Evolutionary conservation across 23 tunicate species (phyloP), one percentile per base, ranked within the genome.

Genomic region (Trididemnum nubilum): DNA sequence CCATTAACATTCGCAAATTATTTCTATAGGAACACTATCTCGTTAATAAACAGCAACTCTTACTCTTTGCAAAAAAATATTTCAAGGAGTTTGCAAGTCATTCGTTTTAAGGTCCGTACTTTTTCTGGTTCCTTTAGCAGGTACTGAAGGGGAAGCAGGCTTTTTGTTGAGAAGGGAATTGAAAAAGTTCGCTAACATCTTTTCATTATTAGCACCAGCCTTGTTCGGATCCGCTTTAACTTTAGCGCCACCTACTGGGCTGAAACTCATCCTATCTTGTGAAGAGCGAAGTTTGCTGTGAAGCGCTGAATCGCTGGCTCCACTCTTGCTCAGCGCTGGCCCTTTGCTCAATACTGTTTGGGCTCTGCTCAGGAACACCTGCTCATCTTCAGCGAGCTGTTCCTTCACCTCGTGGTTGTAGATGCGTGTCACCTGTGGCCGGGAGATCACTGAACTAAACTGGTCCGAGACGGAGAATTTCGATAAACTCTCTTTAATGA

Each of bases 131-230:
- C 21, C 4, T 65, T 80, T 77, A 1, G 35, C 21, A 77, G 81
- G 36, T 3, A 22, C 31, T 2, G 66, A 2, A 37, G 80, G 76
- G 0, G 85, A 54, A 30, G 77, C 85, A 40, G 89, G 87, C 33
- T 92, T 91, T 76, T 96, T 96, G 65, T 83, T 85, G 61, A 96
- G 76, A 25, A 96, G 54, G 9, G 96, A 93, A 65, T 96, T 96
- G 86, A 96, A 96, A 77, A 96, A 96, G 51, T 92, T 93, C 4
- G 99, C 99, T 81, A 96, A 51, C 97, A 96, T 95, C 50, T 89
- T 65, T 58, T 96, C 99, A 78, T 90, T 96, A 54, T 78, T 81
- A 26, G 95, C 85, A 25, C 82, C 84, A 57, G 87, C 79, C 65
- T 87, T 87, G 15, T 36, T 71, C 15, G 76, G 74, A 72, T 92